Conservation (phyloP, 2,113 vertebrate genomes). For the Chaetops frenatus region DNA sequence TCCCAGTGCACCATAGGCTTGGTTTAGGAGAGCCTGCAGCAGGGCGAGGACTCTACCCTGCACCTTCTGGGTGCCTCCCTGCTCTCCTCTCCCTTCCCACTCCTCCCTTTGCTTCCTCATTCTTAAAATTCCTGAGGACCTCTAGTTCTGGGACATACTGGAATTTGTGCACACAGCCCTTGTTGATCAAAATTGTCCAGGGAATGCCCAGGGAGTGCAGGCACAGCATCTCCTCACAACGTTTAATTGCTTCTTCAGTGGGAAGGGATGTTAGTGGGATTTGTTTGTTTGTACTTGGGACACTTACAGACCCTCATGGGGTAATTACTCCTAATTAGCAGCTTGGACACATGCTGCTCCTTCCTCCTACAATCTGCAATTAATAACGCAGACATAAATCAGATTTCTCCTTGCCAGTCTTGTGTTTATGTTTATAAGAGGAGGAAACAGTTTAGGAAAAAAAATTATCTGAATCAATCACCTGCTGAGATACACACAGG, state of each 20-base stretch:
- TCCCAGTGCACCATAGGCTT: not conserved
- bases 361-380: not conserved
- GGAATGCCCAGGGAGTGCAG: not conserved
- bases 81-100: not conserved
- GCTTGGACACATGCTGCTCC: slow-evolving; percentile 15
- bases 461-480: not conserved
- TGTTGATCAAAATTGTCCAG: not conserved
- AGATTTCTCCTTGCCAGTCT: not conserved
- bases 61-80: not conserved
- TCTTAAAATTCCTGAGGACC: not conserved
- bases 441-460: not conserved
- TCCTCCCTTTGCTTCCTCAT: not conserved
- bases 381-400: not conserved
- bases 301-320: not conserved
- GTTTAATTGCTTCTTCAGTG: not conserved
- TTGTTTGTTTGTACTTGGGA: not conserved
- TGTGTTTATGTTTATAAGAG: slow-evolving; percentile 1
- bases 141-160: not conserved
- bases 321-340: slow-evolving; percentile 43
- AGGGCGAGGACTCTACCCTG: not conserved
- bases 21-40: not conserved
- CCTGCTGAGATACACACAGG: not conserved
- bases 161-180: not conserved
- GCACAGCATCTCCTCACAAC: not conserved
- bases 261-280: not conserved